These are phyloP conservation scores for Gryllus longicercus DNA, from an alignment of 2,888 invertebrate species.

Conservation along the genomic window DNA sequence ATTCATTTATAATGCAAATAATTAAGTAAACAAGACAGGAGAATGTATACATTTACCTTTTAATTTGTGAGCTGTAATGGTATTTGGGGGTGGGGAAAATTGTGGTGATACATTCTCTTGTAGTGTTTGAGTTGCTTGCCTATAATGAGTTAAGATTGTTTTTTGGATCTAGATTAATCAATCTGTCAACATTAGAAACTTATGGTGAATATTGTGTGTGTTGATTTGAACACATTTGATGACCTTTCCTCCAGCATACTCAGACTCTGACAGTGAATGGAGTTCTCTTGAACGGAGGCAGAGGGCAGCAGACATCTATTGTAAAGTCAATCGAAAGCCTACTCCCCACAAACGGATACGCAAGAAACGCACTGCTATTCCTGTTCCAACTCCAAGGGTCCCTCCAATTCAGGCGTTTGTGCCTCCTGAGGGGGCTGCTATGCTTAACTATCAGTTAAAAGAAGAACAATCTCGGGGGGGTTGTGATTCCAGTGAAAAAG, in stretches of 20 bases:
- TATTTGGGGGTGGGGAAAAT: too few relatives aligned
- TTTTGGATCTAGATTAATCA: too few relatives aligned
- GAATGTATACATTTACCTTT: too few relatives aligned
- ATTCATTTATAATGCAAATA: too few relatives aligned
- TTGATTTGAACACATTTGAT: slow-evolving; percentile 19
- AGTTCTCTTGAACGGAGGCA: slow-evolving; percentile 67
- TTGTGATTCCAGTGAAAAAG: slow-evolving; percentile 46
- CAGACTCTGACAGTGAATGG: slow-evolving; percentile 88
- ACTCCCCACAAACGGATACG: slow-evolving; percentile 68
- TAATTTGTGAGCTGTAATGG: too few relatives aligned
- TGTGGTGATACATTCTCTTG: too few relatives aligned
- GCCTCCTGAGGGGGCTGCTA: slow-evolving; percentile 43
- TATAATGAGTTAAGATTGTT: too few relatives aligned
- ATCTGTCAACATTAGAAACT: not conserved
- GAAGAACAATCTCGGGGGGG: slow-evolving; percentile 47
- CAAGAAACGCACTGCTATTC: slow-evolving; percentile 72
- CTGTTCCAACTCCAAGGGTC: slow-evolving; percentile 81
- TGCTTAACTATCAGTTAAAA: slow-evolving; percentile 47
- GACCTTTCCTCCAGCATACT: slow-evolving; percentile 60
- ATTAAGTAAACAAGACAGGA: too few relatives aligned
- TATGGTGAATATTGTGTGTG: not conserved
- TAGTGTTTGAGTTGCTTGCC: too few relatives aligned
- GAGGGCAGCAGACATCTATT: slow-evolving; percentile 58
- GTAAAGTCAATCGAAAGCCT: slow-evolving; percentile 65
- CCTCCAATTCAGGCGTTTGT: slow-evolving; percentile 51